Percentiles rank a stretch among this genome's conserved stretches.
These are phyloP conservation scores for Leptodirus hochenwartii DNA, from an alignment of 2,888 invertebrate genomes.

Conservation along the genomic window DNA sequence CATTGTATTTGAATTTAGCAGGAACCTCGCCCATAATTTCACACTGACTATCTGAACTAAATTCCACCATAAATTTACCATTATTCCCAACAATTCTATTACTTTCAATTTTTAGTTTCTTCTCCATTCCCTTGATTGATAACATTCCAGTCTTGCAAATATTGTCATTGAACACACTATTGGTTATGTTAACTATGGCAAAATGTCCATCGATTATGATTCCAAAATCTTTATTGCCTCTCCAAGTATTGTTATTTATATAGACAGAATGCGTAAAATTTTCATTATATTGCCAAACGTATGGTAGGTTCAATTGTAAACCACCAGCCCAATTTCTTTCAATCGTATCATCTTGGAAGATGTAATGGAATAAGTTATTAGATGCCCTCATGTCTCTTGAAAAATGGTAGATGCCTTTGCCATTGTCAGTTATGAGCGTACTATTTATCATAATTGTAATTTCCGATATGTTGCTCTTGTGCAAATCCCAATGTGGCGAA, in stretches of 20 bases:
- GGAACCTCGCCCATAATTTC: conserved; percentile 75
- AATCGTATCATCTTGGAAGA: conserved; percentile 69
- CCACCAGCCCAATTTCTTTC: conserved; percentile 76
- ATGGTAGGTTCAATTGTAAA: conserved; percentile 75
- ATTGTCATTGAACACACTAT: conserved; percentile 73
- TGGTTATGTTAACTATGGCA: conserved; percentile 70
- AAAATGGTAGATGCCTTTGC: conserved; percentile 71
- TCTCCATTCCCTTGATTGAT: conserved; percentile 87
- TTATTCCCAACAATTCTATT: conserved; percentile 67
- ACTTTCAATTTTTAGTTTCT: conserved; percentile 66
- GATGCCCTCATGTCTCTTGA: conserved; percentile 87
- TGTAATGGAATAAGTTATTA: conserved; percentile 94
- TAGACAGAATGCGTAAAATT: conserved; percentile 84
- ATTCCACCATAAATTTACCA: conserved; percentile 71
- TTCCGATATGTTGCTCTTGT: conserved; percentile 73
- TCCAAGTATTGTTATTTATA: conserved; percentile 75
- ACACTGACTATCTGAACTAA: conserved; percentile 79
- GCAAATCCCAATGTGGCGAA: conserved; percentile 74
- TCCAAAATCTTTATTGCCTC: conserved; percentile 68
- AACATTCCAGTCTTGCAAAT: conserved; percentile 64
- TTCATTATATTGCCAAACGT: conserved; percentile 90
- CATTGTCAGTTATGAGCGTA: conserved; percentile 72
- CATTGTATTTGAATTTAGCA: conserved; percentile 62
- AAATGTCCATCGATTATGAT: conserved; percentile 86
- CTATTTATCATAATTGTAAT: conserved; percentile 78